Base-by-base conservation (phyloP, 1,140 invertebrate genomes). In the Meloidogyne hapla region DNA sequence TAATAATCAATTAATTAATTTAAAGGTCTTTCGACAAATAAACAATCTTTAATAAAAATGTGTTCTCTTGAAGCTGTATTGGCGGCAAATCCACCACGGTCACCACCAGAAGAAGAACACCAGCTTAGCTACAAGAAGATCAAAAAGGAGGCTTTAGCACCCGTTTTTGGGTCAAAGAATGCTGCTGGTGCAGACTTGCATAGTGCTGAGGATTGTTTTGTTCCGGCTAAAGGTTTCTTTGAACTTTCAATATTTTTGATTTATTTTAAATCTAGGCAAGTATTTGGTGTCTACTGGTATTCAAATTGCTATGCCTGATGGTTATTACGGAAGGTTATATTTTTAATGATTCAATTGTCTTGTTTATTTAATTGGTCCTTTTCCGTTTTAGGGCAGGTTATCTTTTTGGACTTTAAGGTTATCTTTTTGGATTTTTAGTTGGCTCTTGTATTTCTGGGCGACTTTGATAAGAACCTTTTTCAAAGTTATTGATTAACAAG, bases 151-250 rank as follows among this genome's bases (percentile, higher is more conserved):
- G 48, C 48, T 56, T 56, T 56, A 21, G 18, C 48, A 0, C 95
- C 96, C 2, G 89, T 90, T 0, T 93, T 92, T 88, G 95, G 94
- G 9, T 96, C 94, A 0, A 89, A 90, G 73, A 89, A 90, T 74
- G 93, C 96, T 61, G 95, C 95, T 77, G 95, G 95, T 28, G 94
- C 91, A 81, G 96, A 98, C 90, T 88, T 98, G 38, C 92, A 91
- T 88, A 94, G 94, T 91, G 95, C 95, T 9, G 94, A 95, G 85
- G 92, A 95, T 73, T 91, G 91, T 78, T 87, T 90, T 1, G 91
- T 99, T 15, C 93, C 93, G 26, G 91, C 93, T 0, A 90, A 90
- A 77, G 84, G 84, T 73, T 69, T 67, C 21, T 48, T 77, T 40
- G 18, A 3, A 33, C 72, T 33, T 28, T 56, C 18, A 65, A 4